Conservation (phyloP, 1,140 invertebrate genomes). For the Tribolium madens region DNA sequence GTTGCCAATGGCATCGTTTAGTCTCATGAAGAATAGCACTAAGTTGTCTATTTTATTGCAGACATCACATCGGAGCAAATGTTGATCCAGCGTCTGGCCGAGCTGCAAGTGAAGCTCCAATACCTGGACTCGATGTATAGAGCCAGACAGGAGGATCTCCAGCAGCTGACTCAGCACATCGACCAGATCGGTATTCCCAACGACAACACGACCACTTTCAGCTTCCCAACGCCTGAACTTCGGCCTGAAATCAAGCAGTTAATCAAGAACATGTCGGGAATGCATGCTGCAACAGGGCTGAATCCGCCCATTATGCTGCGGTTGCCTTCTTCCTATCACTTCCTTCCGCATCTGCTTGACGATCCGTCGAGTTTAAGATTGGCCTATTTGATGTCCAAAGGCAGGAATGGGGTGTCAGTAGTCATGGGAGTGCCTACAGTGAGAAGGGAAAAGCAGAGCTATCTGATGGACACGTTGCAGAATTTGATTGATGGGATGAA, state of each 20-base stretch:
- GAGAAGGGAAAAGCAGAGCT: constrained; percentile 87
- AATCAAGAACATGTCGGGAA: constrained; percentile 67
- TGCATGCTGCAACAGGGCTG: constrained; percentile 63
- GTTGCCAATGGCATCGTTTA: constrained; percentile 29
- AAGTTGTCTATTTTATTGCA: constrained; percentile 55
- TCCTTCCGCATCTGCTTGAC: constrained; percentile 88
- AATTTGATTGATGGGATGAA: constrained; percentile 88
- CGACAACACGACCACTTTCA: constrained; percentile 63
- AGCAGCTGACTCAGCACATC: constrained; percentile 73
- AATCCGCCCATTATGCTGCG: constrained; percentile 68
- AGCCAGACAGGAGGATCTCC: constrained; percentile 78
- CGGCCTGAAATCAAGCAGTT: constrained; percentile 67
- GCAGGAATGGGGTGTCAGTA: constrained; percentile 80
- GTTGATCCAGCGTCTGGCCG: constrained; percentile 76
- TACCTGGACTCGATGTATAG: constrained; percentile 80
- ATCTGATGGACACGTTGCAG: constrained; percentile 88
- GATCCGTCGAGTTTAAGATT: constrained; percentile 83
- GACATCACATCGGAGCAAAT: constrained; percentile 74
- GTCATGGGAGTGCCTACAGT: constrained; percentile 92
- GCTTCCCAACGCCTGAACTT: constrained; percentile 64
- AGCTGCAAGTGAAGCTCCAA: constrained; percentile 77
- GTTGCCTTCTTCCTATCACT: constrained; percentile 85
- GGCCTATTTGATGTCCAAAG: constrained; percentile 81
- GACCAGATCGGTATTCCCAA: constrained; percentile 65
- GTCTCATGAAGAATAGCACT: constrained; percentile 19